Percentiles rank a stretch among this genome's conserved stretches.
Conservation (phyloP, 2,888 invertebrate genomes). For the Cotesia congregata region DNA sequence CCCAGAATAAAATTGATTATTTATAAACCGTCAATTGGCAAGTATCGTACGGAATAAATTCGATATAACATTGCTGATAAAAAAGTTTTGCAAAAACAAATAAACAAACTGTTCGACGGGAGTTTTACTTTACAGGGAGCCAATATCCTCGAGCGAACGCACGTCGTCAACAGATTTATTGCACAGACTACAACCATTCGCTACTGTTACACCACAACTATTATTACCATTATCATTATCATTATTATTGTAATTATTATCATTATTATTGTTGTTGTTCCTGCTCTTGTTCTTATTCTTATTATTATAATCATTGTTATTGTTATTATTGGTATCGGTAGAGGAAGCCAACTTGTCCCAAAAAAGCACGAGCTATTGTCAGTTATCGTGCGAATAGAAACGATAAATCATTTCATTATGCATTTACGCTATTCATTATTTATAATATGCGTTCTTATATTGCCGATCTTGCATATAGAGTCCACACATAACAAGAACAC, state of each 20-base stretch:
- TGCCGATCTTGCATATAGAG: conserved; percentile 23
- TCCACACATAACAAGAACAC: too few species aligned
- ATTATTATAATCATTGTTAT: conserved; percentile 3
- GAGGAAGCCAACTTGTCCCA: conserved; percentile 35
- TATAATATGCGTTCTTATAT: conserved; percentile 53
- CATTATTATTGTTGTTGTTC: conserved; percentile 7
- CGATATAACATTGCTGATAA: background rate
- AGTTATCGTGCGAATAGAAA: conserved; percentile 49
- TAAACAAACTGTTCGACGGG: background rate
- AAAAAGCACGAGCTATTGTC: conserved; percentile 57
- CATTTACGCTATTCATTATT: conserved; percentile 58
- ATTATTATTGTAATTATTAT: conserved; percentile 21
- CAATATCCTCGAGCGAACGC: conserved; percentile 19
- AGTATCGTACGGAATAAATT: background rate
- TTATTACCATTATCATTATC: conserved; percentile 30
- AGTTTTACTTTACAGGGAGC: background rate
- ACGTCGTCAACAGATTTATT: conserved; percentile 47
- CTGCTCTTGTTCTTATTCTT: background rate
- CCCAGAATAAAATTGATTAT: conserved; percentile 1
- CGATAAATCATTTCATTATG: conserved; percentile 60
- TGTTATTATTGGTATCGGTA: background rate
- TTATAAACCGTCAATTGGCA: conserved; percentile 1
- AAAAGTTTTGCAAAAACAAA: background rate
- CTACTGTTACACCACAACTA: conserved; percentile 27
- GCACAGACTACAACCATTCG: conserved; percentile 30